Evolutionary conservation across 2,797 vertebrate species (phyloP).

Genomic region (Sparidentex hasta): DNA sequence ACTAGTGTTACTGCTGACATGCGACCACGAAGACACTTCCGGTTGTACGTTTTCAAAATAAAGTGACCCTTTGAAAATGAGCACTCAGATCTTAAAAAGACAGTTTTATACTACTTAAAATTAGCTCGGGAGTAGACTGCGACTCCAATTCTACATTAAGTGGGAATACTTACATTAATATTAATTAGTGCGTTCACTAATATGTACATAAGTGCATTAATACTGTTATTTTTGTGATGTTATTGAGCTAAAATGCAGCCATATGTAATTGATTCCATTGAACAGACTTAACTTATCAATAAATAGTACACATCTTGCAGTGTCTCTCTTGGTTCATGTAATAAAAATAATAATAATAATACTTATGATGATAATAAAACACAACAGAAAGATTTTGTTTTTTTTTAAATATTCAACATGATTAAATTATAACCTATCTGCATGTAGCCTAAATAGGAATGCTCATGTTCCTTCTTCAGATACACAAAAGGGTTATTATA

Average conservation of each 20-base stretch:
- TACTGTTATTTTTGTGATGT: neutral
- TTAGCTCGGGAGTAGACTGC: neutral
- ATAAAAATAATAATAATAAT: too few relatives aligned
- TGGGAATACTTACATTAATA: neutral
- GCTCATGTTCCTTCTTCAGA: too few relatives aligned
- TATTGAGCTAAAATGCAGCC: neutral
- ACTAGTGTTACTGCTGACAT: rapidly evolving
- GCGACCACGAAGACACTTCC: neutral
- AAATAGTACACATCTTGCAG: neutral
- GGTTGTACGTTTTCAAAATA: neutral
- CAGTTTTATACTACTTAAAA: too few relatives aligned
- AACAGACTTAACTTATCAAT: neutral
- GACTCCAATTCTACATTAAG: neutral
- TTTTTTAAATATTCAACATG: too few relatives aligned
- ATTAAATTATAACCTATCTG: too few relatives aligned
- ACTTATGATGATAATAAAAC: too few relatives aligned
- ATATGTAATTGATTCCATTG: neutral
- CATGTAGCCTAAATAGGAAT: too few relatives aligned
- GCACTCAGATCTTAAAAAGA: neutral
- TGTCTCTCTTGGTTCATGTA: too few relatives aligned
- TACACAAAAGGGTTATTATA: too few relatives aligned
- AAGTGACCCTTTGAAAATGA: neutral
- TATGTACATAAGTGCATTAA: neutral
- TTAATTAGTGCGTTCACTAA: too few relatives aligned
- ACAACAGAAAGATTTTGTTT: too few relatives aligned